Conservation (phyloP, 2,113 vertebrate genomes). For the Ctenodactylus gundi region DNA sequence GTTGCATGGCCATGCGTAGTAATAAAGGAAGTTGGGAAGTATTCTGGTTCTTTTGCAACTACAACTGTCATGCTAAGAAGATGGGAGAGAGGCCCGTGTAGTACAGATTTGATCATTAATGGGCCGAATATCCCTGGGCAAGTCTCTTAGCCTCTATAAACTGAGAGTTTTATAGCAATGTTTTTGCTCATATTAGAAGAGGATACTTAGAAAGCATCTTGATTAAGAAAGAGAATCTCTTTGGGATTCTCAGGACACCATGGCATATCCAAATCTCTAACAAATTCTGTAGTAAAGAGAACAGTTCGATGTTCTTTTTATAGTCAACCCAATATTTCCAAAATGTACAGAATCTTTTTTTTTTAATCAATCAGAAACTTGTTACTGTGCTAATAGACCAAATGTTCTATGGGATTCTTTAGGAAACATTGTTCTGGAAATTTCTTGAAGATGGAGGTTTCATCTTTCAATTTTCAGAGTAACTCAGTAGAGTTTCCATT, state of each 20-base stretch:
- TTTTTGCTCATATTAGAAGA: slow-evolving; percentile 10
- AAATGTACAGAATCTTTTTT: not conserved
- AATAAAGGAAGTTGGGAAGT: not conserved
- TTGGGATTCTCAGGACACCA: not conserved
- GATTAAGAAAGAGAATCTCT: not conserved
- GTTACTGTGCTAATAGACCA: not conserved
- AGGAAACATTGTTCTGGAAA: not conserved
- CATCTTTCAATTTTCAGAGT: not conserved
- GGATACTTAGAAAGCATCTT: slow-evolving; percentile 22
- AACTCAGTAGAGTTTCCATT: not conserved
- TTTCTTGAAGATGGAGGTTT: slow-evolving; percentile 9
- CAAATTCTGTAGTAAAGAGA: not conserved
- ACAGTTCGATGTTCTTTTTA: not conserved
- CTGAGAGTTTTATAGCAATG: not conserved
- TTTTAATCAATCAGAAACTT: not conserved
- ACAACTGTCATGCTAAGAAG: not conserved
- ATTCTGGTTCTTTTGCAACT: not conserved
- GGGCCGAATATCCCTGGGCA: not conserved
- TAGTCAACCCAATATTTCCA: not conserved
- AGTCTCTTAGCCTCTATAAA: not conserved
- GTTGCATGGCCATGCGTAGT: not conserved
- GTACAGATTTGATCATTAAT: not conserved
- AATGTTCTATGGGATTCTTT: not conserved
- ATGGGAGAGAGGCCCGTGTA: not conserved
- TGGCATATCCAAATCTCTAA: not conserved